Evolutionary conservation across 2,888 invertebrate species (phyloP).

Genomic region (Chrysolina haemoptera): DNA sequence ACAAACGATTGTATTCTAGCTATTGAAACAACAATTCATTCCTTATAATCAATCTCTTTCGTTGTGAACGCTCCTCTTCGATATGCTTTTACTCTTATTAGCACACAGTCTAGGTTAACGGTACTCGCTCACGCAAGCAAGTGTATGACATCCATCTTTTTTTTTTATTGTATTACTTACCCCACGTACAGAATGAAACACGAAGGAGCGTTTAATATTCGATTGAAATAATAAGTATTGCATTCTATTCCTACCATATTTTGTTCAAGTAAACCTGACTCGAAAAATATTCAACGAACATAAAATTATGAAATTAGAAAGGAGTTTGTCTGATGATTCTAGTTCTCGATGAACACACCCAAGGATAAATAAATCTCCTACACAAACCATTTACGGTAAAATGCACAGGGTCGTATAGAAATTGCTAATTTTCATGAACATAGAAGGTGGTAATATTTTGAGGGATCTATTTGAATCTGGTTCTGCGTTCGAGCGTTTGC

Average conservation of each 20-base stretch:
- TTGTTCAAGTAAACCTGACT: slow-evolving; percentile 1
- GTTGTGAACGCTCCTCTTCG: no score
- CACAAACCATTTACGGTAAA: slow-evolving; percentile 19
- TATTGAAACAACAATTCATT: no score
- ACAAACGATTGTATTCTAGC: no score
- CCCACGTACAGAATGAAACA: slow-evolving; percentile 7
- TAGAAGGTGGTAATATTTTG: not conserved
- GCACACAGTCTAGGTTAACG: not conserved
- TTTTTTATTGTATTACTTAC: not conserved
- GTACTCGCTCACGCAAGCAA: slow-evolving; percentile 1
- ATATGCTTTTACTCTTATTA: no score
- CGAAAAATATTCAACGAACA: slow-evolving; percentile 12
- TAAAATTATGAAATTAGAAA: slow-evolving; percentile 38
- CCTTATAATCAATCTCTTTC: no score
- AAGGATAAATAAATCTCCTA: slow-evolving; percentile 29
- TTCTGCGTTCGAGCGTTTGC: no score
- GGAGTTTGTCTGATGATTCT: slow-evolving; percentile 31
- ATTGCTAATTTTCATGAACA: not conserved
- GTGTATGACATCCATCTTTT: not conserved
- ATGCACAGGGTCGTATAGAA: not conserved
- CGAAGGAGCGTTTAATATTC: slow-evolving; percentile 8
- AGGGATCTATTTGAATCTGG: no score
- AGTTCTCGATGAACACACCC: slow-evolving; percentile 30
- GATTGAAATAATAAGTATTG: not conserved
- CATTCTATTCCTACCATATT: not conserved